These are phyloP conservation scores for Ascidia mentula DNA, from an alignment of 23 tunicate species.

Conservation along the genomic window DNA sequence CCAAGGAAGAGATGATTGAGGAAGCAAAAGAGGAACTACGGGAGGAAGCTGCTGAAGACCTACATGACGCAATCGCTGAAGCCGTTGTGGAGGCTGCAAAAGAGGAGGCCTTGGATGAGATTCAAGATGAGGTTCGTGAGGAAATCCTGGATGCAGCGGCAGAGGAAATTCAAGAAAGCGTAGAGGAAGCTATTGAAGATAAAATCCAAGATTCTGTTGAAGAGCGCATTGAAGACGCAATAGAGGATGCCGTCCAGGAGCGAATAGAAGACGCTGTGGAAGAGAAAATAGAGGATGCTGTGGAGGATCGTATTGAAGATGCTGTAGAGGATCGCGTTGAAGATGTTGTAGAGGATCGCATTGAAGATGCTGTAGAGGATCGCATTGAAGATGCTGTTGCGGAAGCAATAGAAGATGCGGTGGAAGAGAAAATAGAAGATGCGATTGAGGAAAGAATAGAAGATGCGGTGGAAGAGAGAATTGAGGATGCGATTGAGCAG, in stretches of 20 bases:
- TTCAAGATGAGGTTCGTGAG: slow-evolving; percentile 30
- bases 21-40: slow-evolving; percentile 23
- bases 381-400: slow-evolving; percentile 17
- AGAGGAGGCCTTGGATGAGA: slow-evolving; percentile 18
- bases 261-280: slow-evolving; percentile 26
- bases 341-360: slow-evolving; percentile 30
- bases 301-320: slow-evolving; percentile 9
- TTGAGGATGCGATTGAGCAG: slow-evolving; percentile 49
- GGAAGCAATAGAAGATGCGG: slow-evolving; percentile 18
- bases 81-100: slow-evolving; percentile 5
- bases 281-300: slow-evolving; percentile 22
- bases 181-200: slow-evolving; percentile 34
- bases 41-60: slow-evolving; percentile 29
- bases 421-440: slow-evolving; percentile 11
- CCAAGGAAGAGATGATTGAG: slow-evolving; percentile 16
- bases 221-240: slow-evolving; percentile 28
- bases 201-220: slow-evolving; percentile 25
- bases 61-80: slow-evolving; percentile 23
- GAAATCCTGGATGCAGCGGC: slow-evolving; percentile 8
- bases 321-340: slow-evolving; percentile 25
- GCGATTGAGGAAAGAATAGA: slow-evolving; percentile 25
- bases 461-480: slow-evolving; percentile 33
- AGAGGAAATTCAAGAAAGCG: slow-evolving; percentile 8
- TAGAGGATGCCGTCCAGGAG: slow-evolving; percentile 31
- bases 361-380: slow-evolving; percentile 50